A percentile compares a stretch with the other conserved stretches of the same genome.
These are phyloP conservation scores for Odontothrips loti DNA, from an alignment of 2,888 invertebrate species.

Conservation along the genomic window DNA sequence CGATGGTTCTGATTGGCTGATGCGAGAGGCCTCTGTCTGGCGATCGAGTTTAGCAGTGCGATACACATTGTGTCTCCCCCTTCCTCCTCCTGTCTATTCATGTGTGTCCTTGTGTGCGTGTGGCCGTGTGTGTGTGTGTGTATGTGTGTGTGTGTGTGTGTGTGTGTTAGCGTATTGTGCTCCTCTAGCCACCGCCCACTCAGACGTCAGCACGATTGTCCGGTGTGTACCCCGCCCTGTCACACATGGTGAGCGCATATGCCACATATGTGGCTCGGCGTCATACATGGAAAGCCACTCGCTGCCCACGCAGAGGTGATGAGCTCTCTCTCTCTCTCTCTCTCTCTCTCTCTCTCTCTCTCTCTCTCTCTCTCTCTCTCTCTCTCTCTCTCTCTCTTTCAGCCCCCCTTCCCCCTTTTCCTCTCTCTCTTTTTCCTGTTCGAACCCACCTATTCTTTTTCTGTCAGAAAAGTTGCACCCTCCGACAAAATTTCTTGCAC, in stretches of 20 bases:
- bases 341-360: too few species aligned
- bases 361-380: too few species aligned
- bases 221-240: not conserved
- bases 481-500: too few species aligned
- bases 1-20: too few species aligned
- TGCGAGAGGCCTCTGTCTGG: too few species aligned
- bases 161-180: not conserved
- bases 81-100: not conserved
- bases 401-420: too few species aligned
- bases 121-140: not conserved
- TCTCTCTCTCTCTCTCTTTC: too few species aligned
- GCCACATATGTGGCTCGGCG: conserved; percentile 1
- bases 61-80: too few species aligned
- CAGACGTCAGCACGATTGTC: conserved; percentile 12
- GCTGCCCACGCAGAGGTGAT: not conserved
- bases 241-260: not conserved
- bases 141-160: not conserved
- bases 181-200: conserved; percentile 6
- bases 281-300: conserved; percentile 26
- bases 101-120: not conserved
- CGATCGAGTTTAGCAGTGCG: too few species aligned
- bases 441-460: too few species aligned
- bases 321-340: not conserved
- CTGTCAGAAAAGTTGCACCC: too few species aligned
- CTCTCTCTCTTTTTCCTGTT: not conserved